Percentiles rank a stretch among this genome's conserved stretches.
These are phyloP conservation scores for Globodera ellingtonae DNA, from an alignment of 1,140 invertebrate species.

Conservation along the genomic window DNA sequence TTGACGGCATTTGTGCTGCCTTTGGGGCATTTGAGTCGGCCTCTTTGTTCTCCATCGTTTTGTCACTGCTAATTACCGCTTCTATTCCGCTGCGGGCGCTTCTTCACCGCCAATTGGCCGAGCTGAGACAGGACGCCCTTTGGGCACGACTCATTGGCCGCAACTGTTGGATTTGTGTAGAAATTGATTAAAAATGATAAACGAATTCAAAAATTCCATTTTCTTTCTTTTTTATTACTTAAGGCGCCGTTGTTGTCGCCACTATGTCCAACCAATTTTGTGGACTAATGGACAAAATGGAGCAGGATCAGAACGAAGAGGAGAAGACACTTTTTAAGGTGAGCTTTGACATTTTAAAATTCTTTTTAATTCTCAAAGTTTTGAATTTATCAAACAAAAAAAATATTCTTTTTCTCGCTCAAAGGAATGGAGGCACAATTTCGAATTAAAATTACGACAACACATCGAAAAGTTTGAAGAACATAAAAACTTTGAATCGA, in stretches of 20 bases:
- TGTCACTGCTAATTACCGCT: neutral
- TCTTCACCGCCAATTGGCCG: neutral
- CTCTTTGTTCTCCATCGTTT: neutral
- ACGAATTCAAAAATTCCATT: too few relatives aligned
- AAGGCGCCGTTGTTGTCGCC: neutral
- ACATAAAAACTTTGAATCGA: neutral
- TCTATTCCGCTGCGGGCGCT: neutral
- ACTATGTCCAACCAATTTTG: neutral
- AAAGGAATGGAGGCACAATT: slow-evolving; percentile 3
- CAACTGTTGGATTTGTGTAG: neutral
- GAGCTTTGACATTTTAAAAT: too few relatives aligned
- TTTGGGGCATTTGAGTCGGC: neutral
- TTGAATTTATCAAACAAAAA: neutral
- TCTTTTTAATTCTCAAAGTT: too few relatives aligned
- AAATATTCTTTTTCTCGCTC: neutral
- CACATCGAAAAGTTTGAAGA: neutral
- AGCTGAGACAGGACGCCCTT: neutral
- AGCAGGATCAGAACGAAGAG: neutral
- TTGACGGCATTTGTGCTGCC: too few relatives aligned
- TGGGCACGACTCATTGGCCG: neutral
- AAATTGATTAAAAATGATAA: too few relatives aligned
- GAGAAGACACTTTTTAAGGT: neutral
- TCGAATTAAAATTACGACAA: neutral
- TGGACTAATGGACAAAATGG: neutral
- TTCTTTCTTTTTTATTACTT: neutral